A percentile compares a stretch with the other conserved stretches of the same genome.
Evolutionary conservation across 2,113 vertebrate species (phyloP).

Genomic region (Alethe castanea): DNA sequence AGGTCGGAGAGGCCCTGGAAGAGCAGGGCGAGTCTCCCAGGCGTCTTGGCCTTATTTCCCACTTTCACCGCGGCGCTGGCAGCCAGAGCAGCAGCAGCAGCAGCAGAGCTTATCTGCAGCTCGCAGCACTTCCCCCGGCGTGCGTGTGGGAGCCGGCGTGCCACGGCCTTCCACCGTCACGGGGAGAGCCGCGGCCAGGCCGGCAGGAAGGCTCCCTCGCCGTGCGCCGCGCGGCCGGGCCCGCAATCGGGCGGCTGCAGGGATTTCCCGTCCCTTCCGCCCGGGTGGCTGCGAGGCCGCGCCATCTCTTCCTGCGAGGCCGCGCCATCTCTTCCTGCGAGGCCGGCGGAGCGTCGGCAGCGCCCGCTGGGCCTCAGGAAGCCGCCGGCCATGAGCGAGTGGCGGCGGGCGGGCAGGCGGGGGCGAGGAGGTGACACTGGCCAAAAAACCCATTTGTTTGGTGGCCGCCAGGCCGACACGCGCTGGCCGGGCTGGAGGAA

Average conservation of each 20-base stretch:
- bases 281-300: conserved; percentile 35
- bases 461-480: conserved; percentile 71
- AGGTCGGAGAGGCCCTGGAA: not conserved
- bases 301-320: conserved; percentile 74
- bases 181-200: conserved; percentile 68
- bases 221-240: conserved; percentile 46
- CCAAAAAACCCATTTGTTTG: conserved; percentile 63
- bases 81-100: conserved; percentile 34
- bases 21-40: not conserved
- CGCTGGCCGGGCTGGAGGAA: conserved; percentile 53
- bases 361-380: conserved; percentile 61
- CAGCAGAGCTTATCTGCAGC: conserved; percentile 83
- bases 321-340: conserved; percentile 73
- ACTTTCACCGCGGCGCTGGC: conserved; percentile 61
- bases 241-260: conserved; percentile 72
- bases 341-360: conserved; percentile 73
- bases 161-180: conserved; percentile 63
- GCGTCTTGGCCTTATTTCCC: not conserved
- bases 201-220: conserved; percentile 86
- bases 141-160: conserved; percentile 80
- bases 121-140: conserved; percentile 87
- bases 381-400: not conserved
- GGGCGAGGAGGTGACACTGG: conserved; percentile 70
- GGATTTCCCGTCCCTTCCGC: conserved; percentile 70
- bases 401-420: conserved; percentile 43